phyloP scores from a whole-genome alignment of 2,888 invertebrate species.

The Creontiades dilutus region DNA sequence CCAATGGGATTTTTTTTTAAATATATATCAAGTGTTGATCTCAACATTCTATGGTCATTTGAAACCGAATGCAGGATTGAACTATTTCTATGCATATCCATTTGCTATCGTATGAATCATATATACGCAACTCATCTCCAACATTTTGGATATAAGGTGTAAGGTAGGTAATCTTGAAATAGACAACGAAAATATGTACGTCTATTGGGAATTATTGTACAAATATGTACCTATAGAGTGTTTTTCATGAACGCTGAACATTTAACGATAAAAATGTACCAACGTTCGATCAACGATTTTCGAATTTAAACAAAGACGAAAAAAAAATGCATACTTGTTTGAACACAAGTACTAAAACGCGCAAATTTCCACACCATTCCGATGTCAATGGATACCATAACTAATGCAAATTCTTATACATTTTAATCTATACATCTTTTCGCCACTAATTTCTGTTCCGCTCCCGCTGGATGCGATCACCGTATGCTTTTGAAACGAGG shows the following conservation, averaged over 20 bases:
- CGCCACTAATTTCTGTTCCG: slow-evolving; percentile 77
- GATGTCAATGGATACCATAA: slow-evolving; percentile 3
- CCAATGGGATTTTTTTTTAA: too few relatives aligned
- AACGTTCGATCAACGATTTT: not conserved
- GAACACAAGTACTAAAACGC: slow-evolving; percentile 2
- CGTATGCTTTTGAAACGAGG: slow-evolving; percentile 93
- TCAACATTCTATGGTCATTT: too few relatives aligned
- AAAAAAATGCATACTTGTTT: not conserved
- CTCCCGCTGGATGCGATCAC: slow-evolving; percentile 90
- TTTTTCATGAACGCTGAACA: not conserved
- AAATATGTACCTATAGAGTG: not conserved
- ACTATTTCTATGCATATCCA: too few relatives aligned
- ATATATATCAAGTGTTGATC: too few relatives aligned
- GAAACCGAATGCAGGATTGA: too few relatives aligned
- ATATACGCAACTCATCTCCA: too few relatives aligned
- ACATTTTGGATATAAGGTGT: too few relatives aligned
- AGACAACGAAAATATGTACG: slow-evolving; percentile 33
- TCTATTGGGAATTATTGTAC: slow-evolving; percentile 12
- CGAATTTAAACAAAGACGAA: not conserved
- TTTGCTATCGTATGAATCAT: too few relatives aligned
- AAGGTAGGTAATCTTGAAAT: not conserved
- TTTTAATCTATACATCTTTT: slow-evolving; percentile 26
- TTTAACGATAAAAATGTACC: not conserved
- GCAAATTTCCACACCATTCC: not conserved
- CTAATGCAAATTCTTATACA: slow-evolving; percentile 12